Evolutionary conservation across 2,797 vertebrate species (phyloP).

Genomic region (Rhabdophis nuchalis): DNA sequence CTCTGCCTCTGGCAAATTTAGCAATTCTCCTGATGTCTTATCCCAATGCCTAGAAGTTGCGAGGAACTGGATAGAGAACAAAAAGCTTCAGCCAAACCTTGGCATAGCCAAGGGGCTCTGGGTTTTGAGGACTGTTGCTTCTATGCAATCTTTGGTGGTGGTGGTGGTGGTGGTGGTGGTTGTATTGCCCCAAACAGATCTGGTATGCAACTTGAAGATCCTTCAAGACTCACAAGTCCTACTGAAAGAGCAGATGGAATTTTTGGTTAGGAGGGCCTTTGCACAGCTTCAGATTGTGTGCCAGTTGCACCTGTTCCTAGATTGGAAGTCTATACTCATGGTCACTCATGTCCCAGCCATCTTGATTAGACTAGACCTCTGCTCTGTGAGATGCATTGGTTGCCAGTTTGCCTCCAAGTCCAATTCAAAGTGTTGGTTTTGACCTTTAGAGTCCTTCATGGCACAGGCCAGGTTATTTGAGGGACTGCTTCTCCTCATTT

Average conservation of each 20-base stretch:
- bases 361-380: neutral
- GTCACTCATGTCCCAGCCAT: neutral
- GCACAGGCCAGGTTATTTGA: neutral
- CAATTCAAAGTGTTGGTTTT: neutral
- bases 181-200: neutral
- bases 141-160: neutral
- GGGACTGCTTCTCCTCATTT: neutral
- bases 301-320: neutral
- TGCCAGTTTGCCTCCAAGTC: neutral
- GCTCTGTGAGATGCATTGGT: neutral
- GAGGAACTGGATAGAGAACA: neutral
- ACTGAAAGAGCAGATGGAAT: neutral
- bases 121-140: neutral
- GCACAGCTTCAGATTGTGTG: neutral
- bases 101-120: neutral
- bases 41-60: neutral
- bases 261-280: neutral
- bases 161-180: neutral
- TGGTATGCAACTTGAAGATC: neutral
- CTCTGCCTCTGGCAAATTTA: neutral
- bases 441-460: neutral
- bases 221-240: neutral
- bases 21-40: neutral
- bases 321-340: neutral
- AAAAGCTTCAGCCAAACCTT: neutral